Conservation (phyloP, 2,888 invertebrate species). For the Sisyra nigra region DNA sequence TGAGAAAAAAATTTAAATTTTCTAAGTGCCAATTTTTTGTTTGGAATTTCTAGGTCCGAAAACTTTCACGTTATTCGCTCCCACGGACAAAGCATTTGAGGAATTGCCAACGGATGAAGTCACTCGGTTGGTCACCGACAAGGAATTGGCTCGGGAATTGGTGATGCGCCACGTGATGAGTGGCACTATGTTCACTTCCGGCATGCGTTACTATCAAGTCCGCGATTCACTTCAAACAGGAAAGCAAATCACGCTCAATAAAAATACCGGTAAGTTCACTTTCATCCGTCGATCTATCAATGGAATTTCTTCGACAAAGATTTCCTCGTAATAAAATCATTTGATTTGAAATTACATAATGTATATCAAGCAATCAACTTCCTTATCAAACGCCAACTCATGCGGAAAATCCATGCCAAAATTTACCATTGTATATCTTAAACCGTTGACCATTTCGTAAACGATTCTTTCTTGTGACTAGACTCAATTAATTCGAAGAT, state of each 20-base stretch:
- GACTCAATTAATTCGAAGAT: too few species aligned
- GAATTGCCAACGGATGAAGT: conserved; percentile 42
- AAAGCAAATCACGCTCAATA: conserved; percentile 62
- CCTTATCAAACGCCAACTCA: too few species aligned
- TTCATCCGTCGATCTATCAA: too few species aligned
- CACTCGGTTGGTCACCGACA: conserved; percentile 41
- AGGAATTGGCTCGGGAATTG: conserved; percentile 50
- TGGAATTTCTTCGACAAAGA: too few species aligned
- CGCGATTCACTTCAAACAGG: conserved; percentile 61
- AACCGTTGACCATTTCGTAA: too few species aligned
- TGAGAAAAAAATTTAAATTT: not conserved
- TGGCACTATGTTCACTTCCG: conserved; percentile 68
- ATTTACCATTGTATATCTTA: too few species aligned
- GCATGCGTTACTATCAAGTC: conserved; percentile 77
- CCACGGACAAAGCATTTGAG: conserved; percentile 68
- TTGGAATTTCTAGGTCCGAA: conserved; percentile 43
- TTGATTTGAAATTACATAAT: too few species aligned
- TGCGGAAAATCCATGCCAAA: too few species aligned
- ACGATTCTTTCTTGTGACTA: too few species aligned
- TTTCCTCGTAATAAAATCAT: too few species aligned
- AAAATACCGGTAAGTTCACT: conserved; percentile 46
- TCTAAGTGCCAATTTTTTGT: not conserved
- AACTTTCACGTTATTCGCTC: conserved; percentile 74
- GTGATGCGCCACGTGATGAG: conserved; percentile 61
- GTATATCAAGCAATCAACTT: too few species aligned